phyloP scores from a whole-genome alignment of 1,140 invertebrate species.

The Thaumetopoea pityocampa region DNA sequence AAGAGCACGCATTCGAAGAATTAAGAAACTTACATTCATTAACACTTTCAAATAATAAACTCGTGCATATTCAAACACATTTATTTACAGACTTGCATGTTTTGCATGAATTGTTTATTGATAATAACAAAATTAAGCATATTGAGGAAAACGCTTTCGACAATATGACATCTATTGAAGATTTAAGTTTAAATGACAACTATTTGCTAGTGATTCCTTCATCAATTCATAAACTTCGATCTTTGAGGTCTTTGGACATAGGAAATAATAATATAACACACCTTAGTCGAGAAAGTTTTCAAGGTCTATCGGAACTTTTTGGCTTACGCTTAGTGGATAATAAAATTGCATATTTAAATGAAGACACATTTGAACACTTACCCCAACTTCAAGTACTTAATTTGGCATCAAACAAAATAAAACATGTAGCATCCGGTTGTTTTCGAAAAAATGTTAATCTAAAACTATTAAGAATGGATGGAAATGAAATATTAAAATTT shows the following conservation, averaged over 20 bases:
- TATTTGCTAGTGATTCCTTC: conserved; percentile 82
- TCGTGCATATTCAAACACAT: conserved; percentile 81
- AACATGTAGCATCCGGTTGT: conserved; percentile 79
- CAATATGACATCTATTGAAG: conserved; percentile 87
- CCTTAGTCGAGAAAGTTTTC: conserved; percentile 78
- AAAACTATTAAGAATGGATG: conserved; percentile 81
- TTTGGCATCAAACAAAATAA: conserved; percentile 82
- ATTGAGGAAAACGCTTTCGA: conserved; percentile 85
- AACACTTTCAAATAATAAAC: conserved; percentile 84
- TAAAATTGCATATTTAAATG: conserved; percentile 80
- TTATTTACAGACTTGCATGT: conserved; percentile 85
- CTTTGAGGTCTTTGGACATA: conserved; percentile 85
- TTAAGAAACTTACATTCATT: conserved; percentile 86
- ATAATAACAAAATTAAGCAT: conserved; percentile 83
- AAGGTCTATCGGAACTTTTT: conserved; percentile 79
- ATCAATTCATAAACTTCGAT: conserved; percentile 81
- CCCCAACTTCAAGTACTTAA: conserved; percentile 81
- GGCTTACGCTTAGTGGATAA: conserved; percentile 82
- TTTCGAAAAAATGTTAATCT: conserved; percentile 81
- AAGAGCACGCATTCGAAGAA: conserved; percentile 84
- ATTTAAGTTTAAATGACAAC: conserved; percentile 88
- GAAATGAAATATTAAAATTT: conserved; percentile 80
- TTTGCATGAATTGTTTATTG: conserved; percentile 84
- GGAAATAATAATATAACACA: conserved; percentile 85
- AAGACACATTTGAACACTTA: conserved; percentile 81